Base-by-base conservation (phyloP, 2,888 invertebrate genomes). In the Dasysyrphus tricinctus region DNA sequence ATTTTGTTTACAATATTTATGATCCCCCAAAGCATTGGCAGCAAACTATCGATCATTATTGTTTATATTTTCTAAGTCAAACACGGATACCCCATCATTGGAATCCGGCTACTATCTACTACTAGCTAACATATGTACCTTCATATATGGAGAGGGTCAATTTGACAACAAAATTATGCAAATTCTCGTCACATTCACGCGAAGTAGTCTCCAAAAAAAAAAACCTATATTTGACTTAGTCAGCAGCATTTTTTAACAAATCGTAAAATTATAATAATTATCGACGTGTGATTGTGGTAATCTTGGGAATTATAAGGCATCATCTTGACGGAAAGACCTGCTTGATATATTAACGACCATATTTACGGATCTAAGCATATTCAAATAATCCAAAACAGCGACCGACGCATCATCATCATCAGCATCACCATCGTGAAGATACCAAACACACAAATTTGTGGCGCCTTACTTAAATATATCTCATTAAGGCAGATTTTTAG, bases 121-220 rank as follows among this genome's bases (percentile, higher is more conserved):
- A 24, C 24, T 2, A 24, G 24, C 24, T 24, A 24, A 24, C 24
- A n/a, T n/a, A n/a, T n/a, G n/a, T n/a, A 24, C 24, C 24, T 9
- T 34, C 11, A 73, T 14, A n/a, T n/a, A 49, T 19, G 11, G 34
- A 59, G 39, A 12, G 19, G 19, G 39, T 59, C 37, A 47, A 39
- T 57, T 72, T 65, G 57, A 76, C 70, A 81, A 72, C 34, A 67
- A 63, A 67, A 82, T 54, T 82, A 82, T 82, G 81, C 77, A 72
- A 77, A 82, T 82, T 77, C 39, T 9, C 39, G 0, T 54, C 44
- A 37, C 39, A 76, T 29, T 59, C 32, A 24, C n/a, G 32, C 32
- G 9, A 37, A 61, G 12, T 7, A 65, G n/a, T 4, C 32, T 5
- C 32, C 9, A 34, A 65, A 42, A 56, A 34, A 34, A 63, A 39